Percentiles rank a stretch among this genome's conserved stretches.
Evolutionary conservation across 2,888 invertebrate genomes (phyloP).

Genomic region (Drosophila pseudotakahashii): DNA sequence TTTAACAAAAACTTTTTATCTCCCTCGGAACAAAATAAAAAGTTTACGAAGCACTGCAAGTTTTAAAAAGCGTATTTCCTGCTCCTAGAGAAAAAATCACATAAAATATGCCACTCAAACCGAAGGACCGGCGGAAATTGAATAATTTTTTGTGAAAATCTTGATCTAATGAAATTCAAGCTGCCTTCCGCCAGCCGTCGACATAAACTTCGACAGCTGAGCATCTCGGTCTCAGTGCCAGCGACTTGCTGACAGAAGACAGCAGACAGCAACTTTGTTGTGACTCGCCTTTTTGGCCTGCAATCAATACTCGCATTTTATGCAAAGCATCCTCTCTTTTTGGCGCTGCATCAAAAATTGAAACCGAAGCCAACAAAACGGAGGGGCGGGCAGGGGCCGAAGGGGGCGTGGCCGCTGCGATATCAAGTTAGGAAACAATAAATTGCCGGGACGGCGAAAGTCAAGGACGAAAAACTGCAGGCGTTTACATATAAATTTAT

Average conservation of each 20-base stretch:
- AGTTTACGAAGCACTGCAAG: neutral
- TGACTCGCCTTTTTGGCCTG: slow-evolving; percentile 52
- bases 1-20: neutral
- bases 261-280: slow-evolving; percentile 31
- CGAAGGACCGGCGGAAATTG: slow-evolving; percentile 9
- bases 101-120: neutral
- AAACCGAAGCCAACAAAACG: slow-evolving; percentile 22
- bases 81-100: neutral
- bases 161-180: slow-evolving; percentile 28
- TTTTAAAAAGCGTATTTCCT: neutral
- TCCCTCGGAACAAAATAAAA: neutral
- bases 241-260: too few relatives aligned
- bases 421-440: slow-evolving; percentile 72
- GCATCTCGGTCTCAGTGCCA: slow-evolving; percentile 25
- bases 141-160: slow-evolving; percentile 24
- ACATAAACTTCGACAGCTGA: slow-evolving; percentile 20
- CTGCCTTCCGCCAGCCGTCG: slow-evolving; percentile 14
- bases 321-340: slow-evolving; percentile 60
- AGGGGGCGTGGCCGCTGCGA: slow-evolving; percentile 58
- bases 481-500: slow-evolving; percentile 73
- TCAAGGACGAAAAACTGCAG: slow-evolving; percentile 46
- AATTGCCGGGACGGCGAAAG: slow-evolving; percentile 55
- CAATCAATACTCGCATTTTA: slow-evolving; percentile 67
- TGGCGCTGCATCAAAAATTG: slow-evolving; percentile 69
- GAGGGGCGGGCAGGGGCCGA: slow-evolving; percentile 17